Base-by-base conservation (phyloP, 2,797 vertebrate genomes). In the Hippoglossus hippoglossus region DNA sequence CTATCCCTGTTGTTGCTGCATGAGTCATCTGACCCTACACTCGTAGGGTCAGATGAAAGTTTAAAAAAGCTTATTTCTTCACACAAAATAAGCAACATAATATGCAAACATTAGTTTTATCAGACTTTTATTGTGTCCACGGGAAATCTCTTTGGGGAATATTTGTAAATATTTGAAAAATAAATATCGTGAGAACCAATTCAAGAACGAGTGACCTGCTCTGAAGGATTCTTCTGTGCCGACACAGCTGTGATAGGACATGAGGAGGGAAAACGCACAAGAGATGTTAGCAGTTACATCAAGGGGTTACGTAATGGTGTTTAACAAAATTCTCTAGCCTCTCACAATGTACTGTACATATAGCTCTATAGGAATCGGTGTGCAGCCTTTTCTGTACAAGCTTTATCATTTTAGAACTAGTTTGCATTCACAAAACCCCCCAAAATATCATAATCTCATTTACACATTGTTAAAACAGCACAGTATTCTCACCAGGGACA, bases 301-400 rank as follows among this genome's bases (percentile, higher is more conserved):
- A 75, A 69, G 54, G 56, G 60, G 31, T 79, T 6, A 44, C 15
- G 11, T 6, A 16, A 44, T 44, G 4, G 36, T 16, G 41, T 44
- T 11, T 41, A 41, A 41, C 12, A 15, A 3, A 41, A 15, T 41
- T 66, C 73, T 47, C 46, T 47, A 47, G 46, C 62, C 47, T 69
- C 49, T 87, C 54, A 46, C 60, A 36, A 57, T 65, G 56, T 66
- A 61, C n/a, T 62, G 16, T 63, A 70, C 73, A 13, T 72, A 83
- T 67, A 73, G 19, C 39, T 81, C 71, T 64, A 44, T 44, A 79
- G 56, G 71, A 70, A 82, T 63, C 19, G 73, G 75, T 81, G 51
- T 79, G 69, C 68, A 75, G 46, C 16, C 24, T 66, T 56, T 77
- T 68, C 41, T 75, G 51, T 80, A 83, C 64, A 77, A 49, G 55